Percentiles rank a stretch among this genome's conserved stretches.
phyloP scores from a whole-genome alignment of 1,140 invertebrate genomes.

The Vollenhovia emeryi region DNA sequence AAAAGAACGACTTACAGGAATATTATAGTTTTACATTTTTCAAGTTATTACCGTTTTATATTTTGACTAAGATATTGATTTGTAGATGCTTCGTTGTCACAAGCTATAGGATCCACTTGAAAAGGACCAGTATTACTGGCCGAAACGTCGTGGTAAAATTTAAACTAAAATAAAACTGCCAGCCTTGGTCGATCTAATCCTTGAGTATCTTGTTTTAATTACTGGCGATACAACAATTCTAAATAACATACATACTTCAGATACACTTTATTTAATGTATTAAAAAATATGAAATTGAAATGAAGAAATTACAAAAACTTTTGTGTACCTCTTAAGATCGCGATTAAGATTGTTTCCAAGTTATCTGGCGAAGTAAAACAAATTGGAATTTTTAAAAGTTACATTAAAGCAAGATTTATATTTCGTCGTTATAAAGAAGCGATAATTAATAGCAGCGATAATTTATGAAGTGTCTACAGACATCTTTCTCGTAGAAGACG shows the following conservation, averaged over 20 bases:
- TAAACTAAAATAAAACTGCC: no score
- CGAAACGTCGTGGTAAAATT: no score
- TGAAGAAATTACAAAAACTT: background rate
- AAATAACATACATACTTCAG: background rate
- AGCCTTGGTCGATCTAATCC: no score
- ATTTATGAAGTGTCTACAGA: conserved; percentile 12
- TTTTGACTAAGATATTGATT: no score
- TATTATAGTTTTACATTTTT: no score
- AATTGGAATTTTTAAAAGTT: background rate
- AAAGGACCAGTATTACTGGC: no score
- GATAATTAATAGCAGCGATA: background rate
- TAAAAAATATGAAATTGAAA: background rate
- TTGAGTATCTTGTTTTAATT: no score
- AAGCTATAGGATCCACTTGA: no score
- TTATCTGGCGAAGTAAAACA: background rate
- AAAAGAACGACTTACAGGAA: no score
- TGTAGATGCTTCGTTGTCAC: no score
- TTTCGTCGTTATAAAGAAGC: background rate
- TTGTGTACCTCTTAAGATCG: background rate
- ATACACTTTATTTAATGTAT: background rate
- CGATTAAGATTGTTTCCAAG: background rate
- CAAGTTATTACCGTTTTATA: no score
- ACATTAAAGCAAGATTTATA: background rate
- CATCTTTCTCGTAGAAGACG: background rate
- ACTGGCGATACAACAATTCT: no score